Evolutionary conservation across 1,140 invertebrate species (phyloP).

Genomic region (Triops longicaudatus): DNA sequence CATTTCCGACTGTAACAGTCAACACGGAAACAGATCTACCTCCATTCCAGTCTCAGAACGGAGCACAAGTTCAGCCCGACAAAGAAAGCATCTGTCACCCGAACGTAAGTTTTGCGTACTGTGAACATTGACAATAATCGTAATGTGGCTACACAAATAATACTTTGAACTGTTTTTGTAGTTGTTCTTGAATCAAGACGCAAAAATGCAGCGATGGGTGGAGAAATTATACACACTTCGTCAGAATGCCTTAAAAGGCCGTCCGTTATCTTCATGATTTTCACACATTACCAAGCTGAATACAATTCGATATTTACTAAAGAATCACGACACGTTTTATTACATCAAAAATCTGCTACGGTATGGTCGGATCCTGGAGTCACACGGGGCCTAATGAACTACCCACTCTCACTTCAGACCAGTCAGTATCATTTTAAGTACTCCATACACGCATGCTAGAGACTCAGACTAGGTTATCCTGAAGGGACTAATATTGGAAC

Average conservation of each 20-base stretch:
- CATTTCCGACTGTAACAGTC: neutral
- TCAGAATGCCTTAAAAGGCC: neutral
- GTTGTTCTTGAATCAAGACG: neutral
- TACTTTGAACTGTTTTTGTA: no score
- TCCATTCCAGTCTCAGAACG: neutral
- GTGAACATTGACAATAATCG: no score
- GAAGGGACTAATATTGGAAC: neutral
- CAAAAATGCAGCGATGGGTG: neutral
- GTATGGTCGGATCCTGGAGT: neutral
- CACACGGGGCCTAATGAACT: neutral
- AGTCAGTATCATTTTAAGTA: neutral
- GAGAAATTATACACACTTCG: neutral
- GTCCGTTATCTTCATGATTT: neutral
- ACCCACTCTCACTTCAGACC: neutral
- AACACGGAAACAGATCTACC: neutral
- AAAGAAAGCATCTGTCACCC: conserved; percentile 6
- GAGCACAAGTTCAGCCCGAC: neutral
- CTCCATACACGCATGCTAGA: neutral
- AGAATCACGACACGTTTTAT: neutral
- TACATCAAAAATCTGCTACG: neutral
- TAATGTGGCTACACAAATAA: no score
- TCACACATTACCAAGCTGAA: neutral
- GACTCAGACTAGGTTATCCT: neutral
- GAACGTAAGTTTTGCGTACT: neutral
- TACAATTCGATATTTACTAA: neutral